Evolutionary conservation across 1,140 invertebrate species (phyloP), one percentile per base, ranked within the genome.

Genomic region (Tigriopus japonicus): DNA sequence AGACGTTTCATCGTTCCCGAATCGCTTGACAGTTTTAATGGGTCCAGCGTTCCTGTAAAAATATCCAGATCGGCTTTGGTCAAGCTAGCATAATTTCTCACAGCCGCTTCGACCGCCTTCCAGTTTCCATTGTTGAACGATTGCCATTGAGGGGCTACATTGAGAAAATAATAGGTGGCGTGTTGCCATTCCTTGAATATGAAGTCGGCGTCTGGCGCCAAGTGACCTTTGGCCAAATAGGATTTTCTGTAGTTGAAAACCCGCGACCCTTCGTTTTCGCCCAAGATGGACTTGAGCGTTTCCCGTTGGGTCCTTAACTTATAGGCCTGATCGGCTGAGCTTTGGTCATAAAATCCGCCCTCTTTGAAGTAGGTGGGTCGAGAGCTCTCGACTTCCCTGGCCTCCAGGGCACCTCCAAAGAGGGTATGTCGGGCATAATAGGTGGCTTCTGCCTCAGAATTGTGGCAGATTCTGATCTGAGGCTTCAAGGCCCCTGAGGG

Each of bases 21-120:
- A 35, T 40, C 15, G 15, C 41, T 41, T 1, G 9, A 7, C 43
- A 62, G 9, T 17, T 62, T 35, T 17, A 62, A 43, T 9, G 43
- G 19, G 15, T 59, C 24, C 35, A 40, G 42, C 0, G 56, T 61
- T 62, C 61, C 61, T n/a, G 56, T 62, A 13, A 10, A 45, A 7
- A 62, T 52, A 19, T 9, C 17, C 19, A 62, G 21, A 28, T 59
- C 9, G 12, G 13, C 28, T 9, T 23, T 1, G 12, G 19, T 17
- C 17, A 13, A n/a, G 10, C n/a, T 12, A n/a, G 53, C 61, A 10
- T 42, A 40, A 9, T 62, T 49, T 23, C 62, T 43, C 7, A 63
- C 49, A 40, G 56, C 42, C 24, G 1, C 23, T 45, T 63, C 62
- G 23, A 63, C 85, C 81, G 86, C 84, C 73, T 98, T 99, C 67